Percentiles rank a stretch among this genome's conserved stretches.
These are phyloP conservation scores for Numida meleagris DNA, from an alignment of 2,113 vertebrate genomes.

Conservation along the genomic window DNA sequence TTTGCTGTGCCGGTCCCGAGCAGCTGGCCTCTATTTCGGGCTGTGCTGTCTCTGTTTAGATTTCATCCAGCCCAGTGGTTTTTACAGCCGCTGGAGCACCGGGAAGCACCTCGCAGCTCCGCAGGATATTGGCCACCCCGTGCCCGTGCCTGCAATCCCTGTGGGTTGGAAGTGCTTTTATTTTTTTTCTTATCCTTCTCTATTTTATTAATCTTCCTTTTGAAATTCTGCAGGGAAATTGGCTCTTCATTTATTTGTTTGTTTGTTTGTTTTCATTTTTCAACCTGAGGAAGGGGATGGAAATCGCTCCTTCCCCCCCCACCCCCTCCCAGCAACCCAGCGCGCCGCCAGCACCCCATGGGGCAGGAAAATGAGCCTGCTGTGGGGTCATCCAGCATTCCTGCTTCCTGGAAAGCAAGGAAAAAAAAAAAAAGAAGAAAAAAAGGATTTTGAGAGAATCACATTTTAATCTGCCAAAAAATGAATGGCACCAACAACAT, in stretches of 20 bases:
- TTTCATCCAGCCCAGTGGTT: constrained; percentile 64
- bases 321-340: too few relatives aligned
- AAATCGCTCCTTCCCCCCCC: background rate
- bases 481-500: background rate
- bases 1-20: background rate
- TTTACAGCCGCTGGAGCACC: constrained; percentile 62
- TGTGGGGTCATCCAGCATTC: background rate
- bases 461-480: background rate
- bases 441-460: background rate
- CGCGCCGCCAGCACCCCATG: background rate
- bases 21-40: constrained; percentile 65
- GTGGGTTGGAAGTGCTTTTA: constrained; percentile 20
- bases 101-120: constrained; percentile 55
- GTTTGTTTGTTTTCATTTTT: background rate
- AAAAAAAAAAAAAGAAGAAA: background rate
- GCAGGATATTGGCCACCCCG: constrained; percentile 60
- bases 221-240: background rate
- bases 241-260: background rate
- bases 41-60: constrained; percentile 35
- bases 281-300: background rate
- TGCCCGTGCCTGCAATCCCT: background rate
- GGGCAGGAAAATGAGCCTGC: background rate
- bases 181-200: background rate
- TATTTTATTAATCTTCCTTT: background rate
- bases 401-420: background rate